phyloP scores from a whole-genome alignment of 1,140 invertebrate genomes.

The Diuraphis noxia region DNA sequence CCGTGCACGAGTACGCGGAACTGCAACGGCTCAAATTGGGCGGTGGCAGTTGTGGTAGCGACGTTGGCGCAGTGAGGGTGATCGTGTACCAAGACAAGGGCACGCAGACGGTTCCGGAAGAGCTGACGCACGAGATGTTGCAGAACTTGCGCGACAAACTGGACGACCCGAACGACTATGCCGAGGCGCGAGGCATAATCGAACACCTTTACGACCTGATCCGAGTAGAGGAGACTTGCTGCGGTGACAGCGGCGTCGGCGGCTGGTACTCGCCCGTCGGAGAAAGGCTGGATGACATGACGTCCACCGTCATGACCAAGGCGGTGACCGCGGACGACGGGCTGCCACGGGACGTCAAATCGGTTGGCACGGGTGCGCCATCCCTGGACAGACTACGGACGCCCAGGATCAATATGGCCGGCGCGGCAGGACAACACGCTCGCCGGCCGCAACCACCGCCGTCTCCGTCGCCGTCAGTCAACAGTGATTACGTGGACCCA shows the following conservation, averaged over 20 bases:
- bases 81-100: slow-evolving; percentile 66
- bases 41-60: slow-evolving; percentile 58
- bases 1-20: slow-evolving; percentile 69
- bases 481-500: slow-evolving; percentile 65
- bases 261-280: slow-evolving; percentile 64
- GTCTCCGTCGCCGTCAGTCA: slow-evolving; percentile 58
- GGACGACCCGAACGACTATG: slow-evolving; percentile 73
- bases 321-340: slow-evolving; percentile 45
- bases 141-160: slow-evolving; percentile 70
- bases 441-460: slow-evolving; percentile 59
- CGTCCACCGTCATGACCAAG: slow-evolving; percentile 60
- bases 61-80: neutral
- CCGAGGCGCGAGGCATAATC: slow-evolving; percentile 75
- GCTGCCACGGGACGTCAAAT: slow-evolving; percentile 58
- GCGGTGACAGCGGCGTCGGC: slow-evolving; percentile 57
- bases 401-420: neutral
- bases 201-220: slow-evolving; percentile 78
- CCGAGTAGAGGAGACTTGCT: slow-evolving; percentile 72
- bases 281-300: slow-evolving; percentile 60
- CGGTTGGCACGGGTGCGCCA: slow-evolving; percentile 65
- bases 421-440: slow-evolving; percentile 59
- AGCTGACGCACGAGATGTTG: slow-evolving; percentile 74
- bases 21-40: slow-evolving; percentile 63
- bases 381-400: slow-evolving; percentile 68
- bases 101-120: slow-evolving; percentile 73